Evolutionary conservation across 2,888 invertebrate species (phyloP), one percentile per base, ranked within the genome.

Genomic region (Scaptomyza caliginosa): DNA sequence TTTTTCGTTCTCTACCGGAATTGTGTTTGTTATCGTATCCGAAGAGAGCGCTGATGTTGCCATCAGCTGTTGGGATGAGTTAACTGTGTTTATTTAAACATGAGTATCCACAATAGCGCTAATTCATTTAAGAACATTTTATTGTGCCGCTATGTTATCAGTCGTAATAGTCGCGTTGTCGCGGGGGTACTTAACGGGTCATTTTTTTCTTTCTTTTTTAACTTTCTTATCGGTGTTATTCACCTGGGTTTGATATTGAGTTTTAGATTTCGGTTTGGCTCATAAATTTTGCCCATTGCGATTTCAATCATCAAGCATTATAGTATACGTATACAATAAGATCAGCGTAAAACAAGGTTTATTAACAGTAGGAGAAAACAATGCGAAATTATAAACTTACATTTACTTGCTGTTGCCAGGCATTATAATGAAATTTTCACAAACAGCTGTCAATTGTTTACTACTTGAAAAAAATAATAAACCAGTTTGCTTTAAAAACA

Each of bases 401-500:
- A 39, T 50, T 60, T 28, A 57, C 50, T 65, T 34, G 56, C 59
- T 42, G 63, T 69, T 66, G 71, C 52, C 60, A 63, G 17, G 58
- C 36, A 36, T 23, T 23, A 39, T 38, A 65, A 7, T 42, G 13
- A 3, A 3, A n/a, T 48, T 50, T 52, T n/a, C 24, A 24, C 45
- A 60, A 55, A 42, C 57, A 52, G 45, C 45, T 58, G 58, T 3
- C 38, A 58, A 57, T 65, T 57, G 55, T 63, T 86, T 86, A 57
- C 83, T 82, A 54, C 36, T 70, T 46, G 51, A 49, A n/a, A n/a
- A n/a, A n/a, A n/a, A n/a, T n/a, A n/a, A 34, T 17, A 67, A 77
- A 66, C 56, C 56, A 36, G 72, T 64, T 85, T 78, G 66, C n/a
- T 82, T 78, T 82, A 67, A 55, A 85, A 82, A 74, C 76, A 81